Evolutionary conservation across 1,140 invertebrate genomes (phyloP).

Genomic region (Leptopilina boulardi): DNA sequence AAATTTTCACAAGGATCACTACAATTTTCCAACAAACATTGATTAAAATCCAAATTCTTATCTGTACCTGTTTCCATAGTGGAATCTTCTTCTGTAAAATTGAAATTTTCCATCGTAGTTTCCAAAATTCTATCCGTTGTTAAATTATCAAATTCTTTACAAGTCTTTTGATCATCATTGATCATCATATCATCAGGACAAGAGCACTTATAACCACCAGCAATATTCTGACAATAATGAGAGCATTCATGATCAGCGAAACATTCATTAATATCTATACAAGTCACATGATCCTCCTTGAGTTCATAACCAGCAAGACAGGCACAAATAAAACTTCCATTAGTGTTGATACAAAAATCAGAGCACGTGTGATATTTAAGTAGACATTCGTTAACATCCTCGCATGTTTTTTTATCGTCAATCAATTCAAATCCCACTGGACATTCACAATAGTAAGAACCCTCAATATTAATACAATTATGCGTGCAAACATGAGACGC

Average conservation of each 20-base stretch:
- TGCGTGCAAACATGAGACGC: constrained; percentile 77
- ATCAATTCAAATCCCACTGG: constrained; percentile 84
- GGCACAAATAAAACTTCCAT: constrained; percentile 65
- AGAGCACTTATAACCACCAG: constrained; percentile 79
- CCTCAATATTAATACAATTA: constrained; percentile 88
- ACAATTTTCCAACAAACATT: neutral
- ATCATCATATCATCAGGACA: constrained; percentile 77
- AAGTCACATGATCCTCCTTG: constrained; percentile 77
- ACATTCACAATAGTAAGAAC: constrained; percentile 90
- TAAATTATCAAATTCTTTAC: constrained; percentile 66
- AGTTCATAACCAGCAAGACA: constrained; percentile 74
- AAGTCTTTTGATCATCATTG: constrained; percentile 72
- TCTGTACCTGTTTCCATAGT: neutral
- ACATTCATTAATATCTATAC: constrained; percentile 83
- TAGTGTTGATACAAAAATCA: constrained; percentile 67
- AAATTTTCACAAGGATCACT: constrained; percentile 62
- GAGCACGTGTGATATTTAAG: constrained; percentile 80
- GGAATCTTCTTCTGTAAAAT: no score
- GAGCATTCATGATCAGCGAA: constrained; percentile 71
- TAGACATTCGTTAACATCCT: constrained; percentile 79
- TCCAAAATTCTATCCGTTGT: neutral
- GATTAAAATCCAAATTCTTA: neutral
- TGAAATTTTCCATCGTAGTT: no score
- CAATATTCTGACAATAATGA: constrained; percentile 80
- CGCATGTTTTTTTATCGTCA: constrained; percentile 76